Evolutionary conservation across 2,113 vertebrate species (phyloP).

Genomic region (Triplophysa tibetana): DNA sequence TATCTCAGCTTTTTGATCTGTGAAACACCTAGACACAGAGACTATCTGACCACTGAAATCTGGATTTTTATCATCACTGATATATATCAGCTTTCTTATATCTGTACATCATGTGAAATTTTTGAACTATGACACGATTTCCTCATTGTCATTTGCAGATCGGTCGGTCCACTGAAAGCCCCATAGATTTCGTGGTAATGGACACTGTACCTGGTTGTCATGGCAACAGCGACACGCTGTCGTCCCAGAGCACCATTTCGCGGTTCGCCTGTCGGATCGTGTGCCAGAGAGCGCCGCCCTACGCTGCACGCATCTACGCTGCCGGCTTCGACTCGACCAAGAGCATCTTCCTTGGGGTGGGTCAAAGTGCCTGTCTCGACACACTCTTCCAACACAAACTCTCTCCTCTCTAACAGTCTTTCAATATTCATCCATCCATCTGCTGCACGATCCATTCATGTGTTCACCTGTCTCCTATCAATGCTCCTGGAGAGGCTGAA

Average conservation of each 20-base stretch:
- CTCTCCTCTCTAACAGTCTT: conserved; percentile 10
- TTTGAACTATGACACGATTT: not conserved
- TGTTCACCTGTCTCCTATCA: conserved; percentile 11
- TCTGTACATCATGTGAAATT: not conserved
- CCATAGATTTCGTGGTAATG: conserved; percentile 94
- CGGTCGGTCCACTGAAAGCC: conserved; percentile 90
- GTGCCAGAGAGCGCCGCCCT: conserved; percentile 88
- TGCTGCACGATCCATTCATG: conserved; percentile 23
- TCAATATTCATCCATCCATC: not conserved
- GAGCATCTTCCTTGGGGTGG: conserved; percentile 96
- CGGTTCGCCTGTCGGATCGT: conserved; percentile 96
- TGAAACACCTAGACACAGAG: not conserved
- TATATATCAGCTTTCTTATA: not conserved
- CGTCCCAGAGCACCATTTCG: conserved; percentile 93
- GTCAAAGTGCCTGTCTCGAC: conserved; percentile 23
- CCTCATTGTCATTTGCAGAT: conserved; percentile 73
- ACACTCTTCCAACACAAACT: not conserved
- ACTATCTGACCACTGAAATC: not conserved
- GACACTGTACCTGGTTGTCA: conserved; percentile 84
- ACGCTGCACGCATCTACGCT: conserved; percentile 88
- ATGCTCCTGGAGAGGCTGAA: conserved; percentile 15
- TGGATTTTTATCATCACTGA: not conserved
- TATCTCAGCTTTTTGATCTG: not conserved
- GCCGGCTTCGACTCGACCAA: conserved; percentile 94
- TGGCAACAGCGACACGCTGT: conserved; percentile 77